Evolutionary conservation across 2,888 invertebrate species (phyloP).

Genomic region (Ophion slaviceki): DNA sequence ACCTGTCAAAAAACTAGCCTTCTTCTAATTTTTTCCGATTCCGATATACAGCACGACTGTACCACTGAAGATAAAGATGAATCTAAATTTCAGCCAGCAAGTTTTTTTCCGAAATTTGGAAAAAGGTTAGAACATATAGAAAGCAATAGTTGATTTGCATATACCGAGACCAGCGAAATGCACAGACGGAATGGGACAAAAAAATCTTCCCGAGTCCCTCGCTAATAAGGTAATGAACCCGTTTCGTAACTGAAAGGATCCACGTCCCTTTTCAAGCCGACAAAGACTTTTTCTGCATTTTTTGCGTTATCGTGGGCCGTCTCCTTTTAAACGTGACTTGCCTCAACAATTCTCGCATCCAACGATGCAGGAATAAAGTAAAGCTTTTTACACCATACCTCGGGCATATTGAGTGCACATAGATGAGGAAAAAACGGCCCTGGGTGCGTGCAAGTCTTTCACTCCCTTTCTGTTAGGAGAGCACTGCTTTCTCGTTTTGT

Average conservation of each 20-base stretch:
- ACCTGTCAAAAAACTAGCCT: too few species aligned
- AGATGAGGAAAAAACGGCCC: slow-evolving; percentile 23
- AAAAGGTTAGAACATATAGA: neutral
- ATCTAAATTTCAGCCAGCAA: neutral
- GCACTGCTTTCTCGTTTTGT: slow-evolving; percentile 47
- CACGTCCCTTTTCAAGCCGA: slow-evolving; percentile 6
- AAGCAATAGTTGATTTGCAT: neutral
- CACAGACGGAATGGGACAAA: too few species aligned
- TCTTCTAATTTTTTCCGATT: too few species aligned
- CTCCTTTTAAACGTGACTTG: neutral
- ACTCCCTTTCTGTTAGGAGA: slow-evolving; percentile 27
- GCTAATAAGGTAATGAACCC: slow-evolving; percentile 64
- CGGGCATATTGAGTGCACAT: slow-evolving; percentile 11
- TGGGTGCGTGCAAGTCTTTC: slow-evolving; percentile 33
- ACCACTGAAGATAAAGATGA: neutral
- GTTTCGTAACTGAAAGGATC: slow-evolving; percentile 10
- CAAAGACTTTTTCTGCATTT: slow-evolving; percentile 3
- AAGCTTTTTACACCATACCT: slow-evolving; percentile 12
- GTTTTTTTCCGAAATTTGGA: neutral
- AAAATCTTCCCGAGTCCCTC: neutral
- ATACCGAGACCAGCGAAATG: neutral
- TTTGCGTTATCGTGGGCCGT: slow-evolving; percentile 5
- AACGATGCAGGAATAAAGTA: slow-evolving; percentile 20
- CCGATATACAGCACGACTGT: too few species aligned
- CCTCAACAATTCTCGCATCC: slow-evolving; percentile 1